These are phyloP conservation scores for Asarcornis scutulata DNA, from an alignment of 2,113 vertebrate species.

Conservation along the genomic window DNA sequence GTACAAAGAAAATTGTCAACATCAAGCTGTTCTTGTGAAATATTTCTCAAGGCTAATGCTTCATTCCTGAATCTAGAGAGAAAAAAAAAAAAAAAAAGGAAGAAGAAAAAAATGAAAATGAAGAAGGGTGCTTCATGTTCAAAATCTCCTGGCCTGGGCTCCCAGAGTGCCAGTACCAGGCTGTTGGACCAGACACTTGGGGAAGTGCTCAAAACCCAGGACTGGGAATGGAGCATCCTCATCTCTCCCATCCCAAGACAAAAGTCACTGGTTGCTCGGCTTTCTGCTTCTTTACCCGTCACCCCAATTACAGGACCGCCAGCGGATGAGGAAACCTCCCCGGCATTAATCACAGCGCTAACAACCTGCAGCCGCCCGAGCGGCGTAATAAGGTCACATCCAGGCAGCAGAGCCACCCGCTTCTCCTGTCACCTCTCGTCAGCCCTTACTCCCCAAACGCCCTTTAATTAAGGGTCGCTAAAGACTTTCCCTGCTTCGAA, in stretches of 20 bases:
- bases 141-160: background rate
- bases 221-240: fast-evolving
- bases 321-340: conserved; percentile 57
- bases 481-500: conserved; percentile 53
- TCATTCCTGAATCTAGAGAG: background rate
- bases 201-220: background rate
- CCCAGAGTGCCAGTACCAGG: background rate
- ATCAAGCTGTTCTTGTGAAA: background rate
- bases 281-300: background rate
- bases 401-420: conserved; percentile 57
- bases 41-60: background rate
- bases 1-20: background rate
- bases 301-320: conserved; percentile 52
- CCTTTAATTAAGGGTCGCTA: conserved; percentile 70
- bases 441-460: conserved; percentile 58
- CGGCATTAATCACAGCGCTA: background rate
- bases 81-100: background rate
- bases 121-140: background rate
- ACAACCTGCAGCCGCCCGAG: conserved; percentile 30
- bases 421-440: conserved; percentile 60
- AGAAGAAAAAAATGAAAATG: background rate
- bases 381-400: conserved; percentile 60
- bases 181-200: fast-evolving
- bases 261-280: background rate
- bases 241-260: background rate